Evolutionary conservation across 2,113 vertebrate genomes (phyloP), one percentile per base, ranked within the genome.

Genomic region (Spheniscus mendiculus): DNA sequence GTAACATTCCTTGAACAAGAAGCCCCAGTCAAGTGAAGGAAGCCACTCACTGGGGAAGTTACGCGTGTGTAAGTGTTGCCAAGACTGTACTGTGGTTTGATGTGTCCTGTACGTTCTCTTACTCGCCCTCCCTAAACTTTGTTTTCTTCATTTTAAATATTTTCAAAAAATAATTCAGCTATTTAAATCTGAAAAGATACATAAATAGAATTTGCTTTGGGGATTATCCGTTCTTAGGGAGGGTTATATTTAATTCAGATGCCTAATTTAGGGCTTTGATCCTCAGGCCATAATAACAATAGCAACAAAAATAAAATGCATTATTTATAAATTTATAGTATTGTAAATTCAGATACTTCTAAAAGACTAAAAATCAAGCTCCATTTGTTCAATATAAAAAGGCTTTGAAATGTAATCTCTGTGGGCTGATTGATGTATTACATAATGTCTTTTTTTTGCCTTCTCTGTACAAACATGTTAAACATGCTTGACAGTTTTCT

Each of bases 211-310:
- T 96, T 95, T 98, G 66, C 87, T 97, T 91, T 85, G 93, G 70
- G 61, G 90, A 92, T 97, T 97, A 96, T 96, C 94, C 55, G 8
- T 98, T 96, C 79, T 86, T 71, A 72, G 82, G 65, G 52, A 47
- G 88, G 65, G 53, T 97, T 95, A 45, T 84, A 95, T 91, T 97
- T 97, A 97, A 98, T 93, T 97, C 97, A 95, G 90, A 83, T 82
- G 50, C 65, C 86, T 95, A 94, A 95, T 95, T 89, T 89, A 96
- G 72, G 69, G 47, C 76, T 97, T 97, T 97, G 88, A 95, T 97
- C 78, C 89, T 94, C 11, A 18, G 58, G 73, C 44, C 69, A 77
- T 80, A 97, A 56, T 44, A 89, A 94, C 87, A 95, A 92, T 55
- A 88, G 32, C 25, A 96, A 97, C 71, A 91, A 77, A 69, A 83